A percentile compares a stretch with the other conserved stretches of the same genome.
Conservation (phyloP, 2,113 vertebrate species). For the Embiotoca jacksoni region DNA sequence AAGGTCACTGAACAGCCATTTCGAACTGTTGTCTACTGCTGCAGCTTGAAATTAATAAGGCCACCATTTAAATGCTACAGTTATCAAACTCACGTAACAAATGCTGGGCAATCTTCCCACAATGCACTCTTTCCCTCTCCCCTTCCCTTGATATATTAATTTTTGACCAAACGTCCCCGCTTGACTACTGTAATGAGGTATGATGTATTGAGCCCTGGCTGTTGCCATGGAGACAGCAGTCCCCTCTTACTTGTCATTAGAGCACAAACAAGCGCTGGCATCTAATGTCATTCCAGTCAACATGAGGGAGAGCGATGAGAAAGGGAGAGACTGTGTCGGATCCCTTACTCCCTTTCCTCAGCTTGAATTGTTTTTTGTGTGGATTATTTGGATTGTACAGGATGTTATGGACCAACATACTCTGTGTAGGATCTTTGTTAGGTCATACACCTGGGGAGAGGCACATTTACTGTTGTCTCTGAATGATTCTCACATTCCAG, state of each 20-base stretch:
- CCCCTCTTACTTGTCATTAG: slow-evolving; percentile 91
- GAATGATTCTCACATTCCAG: slow-evolving; percentile 57
- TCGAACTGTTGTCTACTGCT: slow-evolving; percentile 60
- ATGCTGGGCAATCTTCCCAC: slow-evolving; percentile 72
- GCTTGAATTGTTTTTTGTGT: slow-evolving; percentile 57
- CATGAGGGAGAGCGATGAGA: slow-evolving; percentile 79
- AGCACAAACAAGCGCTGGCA: slow-evolving; percentile 87
- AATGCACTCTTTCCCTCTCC: slow-evolving; percentile 56
- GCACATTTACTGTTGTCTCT: slow-evolving; percentile 50
- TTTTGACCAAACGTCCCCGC: slow-evolving; percentile 87
- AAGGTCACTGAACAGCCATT: slow-evolving; percentile 81
- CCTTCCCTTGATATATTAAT: slow-evolving; percentile 82
- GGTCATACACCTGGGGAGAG: slow-evolving; percentile 57
- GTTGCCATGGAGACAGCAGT: slow-evolving; percentile 91
- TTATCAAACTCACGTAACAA: slow-evolving; percentile 80
- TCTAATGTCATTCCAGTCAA: slow-evolving; percentile 90
- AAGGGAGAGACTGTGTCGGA: slow-evolving; percentile 57
- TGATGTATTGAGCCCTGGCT: slow-evolving; percentile 89
- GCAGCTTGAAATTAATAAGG: slow-evolving; percentile 80
- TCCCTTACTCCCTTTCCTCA: slow-evolving; percentile 53
- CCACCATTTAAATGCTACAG: slow-evolving; percentile 78
- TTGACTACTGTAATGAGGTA: slow-evolving; percentile 90
- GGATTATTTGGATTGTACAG: slow-evolving; percentile 52
- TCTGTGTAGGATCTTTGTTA: slow-evolving; percentile 46
- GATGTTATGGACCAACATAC: slow-evolving; percentile 38